Percentiles rank a stretch among this genome's conserved stretches.
Conservation (phyloP, 2,113 vertebrate species). For the western clawed frog (Xenopus tropicalis) region DNA sequence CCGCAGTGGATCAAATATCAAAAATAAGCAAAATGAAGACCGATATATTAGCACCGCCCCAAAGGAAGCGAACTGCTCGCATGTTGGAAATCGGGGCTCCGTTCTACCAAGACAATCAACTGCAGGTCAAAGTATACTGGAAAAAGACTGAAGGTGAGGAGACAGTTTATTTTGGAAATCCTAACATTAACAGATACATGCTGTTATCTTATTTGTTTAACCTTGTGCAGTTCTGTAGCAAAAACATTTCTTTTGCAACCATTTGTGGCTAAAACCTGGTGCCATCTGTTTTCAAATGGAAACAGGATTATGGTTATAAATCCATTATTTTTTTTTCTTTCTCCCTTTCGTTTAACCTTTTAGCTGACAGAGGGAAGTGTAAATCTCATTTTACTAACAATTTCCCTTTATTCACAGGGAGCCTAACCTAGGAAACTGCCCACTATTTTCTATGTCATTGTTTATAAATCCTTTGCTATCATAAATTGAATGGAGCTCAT, state of each 20-base stretch:
- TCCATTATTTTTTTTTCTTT: too few species aligned
- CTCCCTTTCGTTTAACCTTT: too few species aligned
- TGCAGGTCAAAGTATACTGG: slow-evolving; percentile 93
- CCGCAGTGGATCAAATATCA: slow-evolving; percentile 59
- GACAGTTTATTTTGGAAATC: neutral
- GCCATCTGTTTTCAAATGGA: neutral
- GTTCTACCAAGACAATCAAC: slow-evolving; percentile 85
- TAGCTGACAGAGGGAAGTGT: too few species aligned
- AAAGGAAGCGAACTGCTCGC: slow-evolving; percentile 66
- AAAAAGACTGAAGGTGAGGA: slow-evolving; percentile 82
- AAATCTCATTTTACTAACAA: too few species aligned
- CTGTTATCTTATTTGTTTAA: neutral
- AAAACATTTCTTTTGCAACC: neutral
- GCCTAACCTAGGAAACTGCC: too few species aligned
- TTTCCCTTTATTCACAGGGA: too few species aligned
- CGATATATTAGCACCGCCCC: slow-evolving; percentile 56
- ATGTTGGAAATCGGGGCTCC: slow-evolving; percentile 84
- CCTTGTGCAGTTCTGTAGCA: neutral
- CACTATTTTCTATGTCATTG: too few species aligned
- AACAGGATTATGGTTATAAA: neutral
- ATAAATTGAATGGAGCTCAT: too few species aligned
- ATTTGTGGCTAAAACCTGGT: neutral
- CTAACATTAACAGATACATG: neutral
- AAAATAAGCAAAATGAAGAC: slow-evolving; percentile 52
- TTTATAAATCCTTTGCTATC: too few species aligned